phyloP scores from a whole-genome alignment of 2,113 vertebrate species.

The human (Homo sapiens) region GRCh38 chr1:188721001-188721500 shows the following conservation, averaged over 20 bases:
- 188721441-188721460: not conserved
- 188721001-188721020: too few relatives aligned
- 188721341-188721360: not conserved
- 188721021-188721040: too few relatives aligned
- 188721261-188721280: not conserved
- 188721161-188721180: not conserved
- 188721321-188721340: not conserved
- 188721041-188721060: not conserved
- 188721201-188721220: not conserved
- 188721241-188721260: not conserved
- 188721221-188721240: not conserved
- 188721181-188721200: not conserved
- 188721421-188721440: not conserved
- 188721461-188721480: too few relatives aligned
- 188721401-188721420: not conserved
- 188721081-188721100: not conserved
- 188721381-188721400: not conserved
- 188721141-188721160: not conserved
- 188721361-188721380: not conserved
- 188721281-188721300: not conserved
- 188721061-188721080: not conserved
- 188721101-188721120: not conserved
- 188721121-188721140: not conserved
- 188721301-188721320: not conserved
- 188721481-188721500: too few relatives aligned